A percentile compares a stretch with the other conserved stretches of the same genome.
Evolutionary conservation across 2,113 vertebrate genomes (phyloP).

Genomic region (Cephalopterus ornatus): DNA sequence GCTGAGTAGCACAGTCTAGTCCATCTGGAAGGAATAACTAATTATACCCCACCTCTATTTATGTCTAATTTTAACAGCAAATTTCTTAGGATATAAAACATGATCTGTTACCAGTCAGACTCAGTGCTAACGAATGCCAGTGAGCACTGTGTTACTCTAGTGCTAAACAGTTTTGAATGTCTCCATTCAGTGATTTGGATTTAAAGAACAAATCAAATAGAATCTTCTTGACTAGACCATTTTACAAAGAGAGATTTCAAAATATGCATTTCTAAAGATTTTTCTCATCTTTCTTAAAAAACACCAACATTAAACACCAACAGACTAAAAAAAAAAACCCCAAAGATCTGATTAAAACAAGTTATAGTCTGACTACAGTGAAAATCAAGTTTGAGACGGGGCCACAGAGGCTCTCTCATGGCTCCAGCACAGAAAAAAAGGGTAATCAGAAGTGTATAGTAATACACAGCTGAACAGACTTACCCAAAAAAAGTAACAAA

Average conservation of each 20-base stretch:
- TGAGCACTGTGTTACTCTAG: not conserved
- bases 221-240: not conserved
- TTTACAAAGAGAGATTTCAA: not conserved
- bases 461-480: not conserved
- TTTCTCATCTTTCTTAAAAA: not conserved
- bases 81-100: conserved; percentile 42
- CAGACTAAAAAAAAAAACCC: not conserved
- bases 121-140: not conserved
- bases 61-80: conserved; percentile 43
- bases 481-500: not conserved
- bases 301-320: not conserved
- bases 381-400: not conserved
- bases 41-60: conserved; percentile 30
- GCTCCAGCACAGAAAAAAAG: not conserved
- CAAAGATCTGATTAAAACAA: not conserved
- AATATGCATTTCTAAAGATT: not conserved
- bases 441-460: not conserved
- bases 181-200: not conserved
- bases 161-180: not conserved
- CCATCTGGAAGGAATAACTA: conserved; percentile 48
- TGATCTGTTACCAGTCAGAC: conserved; percentile 7
- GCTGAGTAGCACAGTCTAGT: not conserved
- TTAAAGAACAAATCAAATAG: not conserved
- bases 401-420: not conserved
- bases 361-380: not conserved